Conservation (phyloP, 2,797 vertebrate species). For the Perodicticus potto region DNA sequence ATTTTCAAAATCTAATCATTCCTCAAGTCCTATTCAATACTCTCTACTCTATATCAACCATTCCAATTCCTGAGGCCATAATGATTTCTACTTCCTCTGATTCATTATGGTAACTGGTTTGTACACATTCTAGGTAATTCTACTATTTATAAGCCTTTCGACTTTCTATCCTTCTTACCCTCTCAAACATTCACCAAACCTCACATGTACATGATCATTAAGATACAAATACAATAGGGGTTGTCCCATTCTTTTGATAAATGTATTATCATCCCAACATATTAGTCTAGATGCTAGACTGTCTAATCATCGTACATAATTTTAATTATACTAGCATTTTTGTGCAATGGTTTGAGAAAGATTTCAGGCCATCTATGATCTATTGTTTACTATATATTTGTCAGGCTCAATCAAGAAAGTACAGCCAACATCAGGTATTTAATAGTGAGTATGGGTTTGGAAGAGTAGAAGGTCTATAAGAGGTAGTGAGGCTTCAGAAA, state of each 20-base stretch:
- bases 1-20: conserved; percentile 18
- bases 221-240: background rate
- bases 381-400: background rate
- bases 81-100: background rate
- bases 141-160: background rate
- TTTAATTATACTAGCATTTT: conserved; percentile 25
- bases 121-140: background rate
- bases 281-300: background rate
- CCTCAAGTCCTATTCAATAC: background rate
- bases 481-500: background rate
- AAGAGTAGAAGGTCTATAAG: background rate
- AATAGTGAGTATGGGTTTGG: background rate
- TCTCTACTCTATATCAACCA: background rate
- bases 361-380: background rate
- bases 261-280: background rate
- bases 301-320: background rate
- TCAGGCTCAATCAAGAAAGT: background rate
- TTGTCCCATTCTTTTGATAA: background rate
- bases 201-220: background rate
- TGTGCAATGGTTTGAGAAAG: background rate
- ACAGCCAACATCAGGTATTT: background rate
- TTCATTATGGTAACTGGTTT: background rate
- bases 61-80: background rate
- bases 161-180: background rate
- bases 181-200: background rate